phyloP scores from a whole-genome alignment of 2,888 invertebrate genomes.

The Lacanobia oleracea region DNA sequence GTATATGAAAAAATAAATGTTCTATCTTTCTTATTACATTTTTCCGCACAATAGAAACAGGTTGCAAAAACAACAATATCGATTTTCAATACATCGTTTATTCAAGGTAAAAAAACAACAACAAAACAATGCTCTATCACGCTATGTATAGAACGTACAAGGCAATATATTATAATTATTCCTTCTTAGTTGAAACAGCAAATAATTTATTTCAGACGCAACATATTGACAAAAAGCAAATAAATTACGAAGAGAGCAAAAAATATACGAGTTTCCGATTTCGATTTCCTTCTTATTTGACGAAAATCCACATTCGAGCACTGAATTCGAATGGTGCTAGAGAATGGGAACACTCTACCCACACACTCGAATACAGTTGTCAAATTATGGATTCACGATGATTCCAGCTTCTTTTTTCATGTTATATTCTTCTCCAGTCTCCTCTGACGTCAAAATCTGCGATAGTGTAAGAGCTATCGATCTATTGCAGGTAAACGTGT shows the following conservation, averaged over 20 bases:
- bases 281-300: slow-evolving; percentile 47
- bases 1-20: no score
- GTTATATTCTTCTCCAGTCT: slow-evolving; percentile 34
- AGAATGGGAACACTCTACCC: slow-evolving; percentile 90
- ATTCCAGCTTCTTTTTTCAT: slow-evolving; percentile 25
- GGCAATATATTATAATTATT: slow-evolving; percentile 5
- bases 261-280: neutral
- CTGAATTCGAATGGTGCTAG: slow-evolving; percentile 94
- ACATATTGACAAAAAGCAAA: slow-evolving; percentile 8
- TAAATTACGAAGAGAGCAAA: neutral
- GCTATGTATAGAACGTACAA: slow-evolving; percentile 17
- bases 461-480: slow-evolving; percentile 34
- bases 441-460: slow-evolving; percentile 14
- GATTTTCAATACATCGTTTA: slow-evolving; percentile 39
- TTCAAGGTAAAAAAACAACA: slow-evolving; percentile 48
- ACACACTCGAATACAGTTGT: slow-evolving; percentile 93
- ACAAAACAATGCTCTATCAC: slow-evolving; percentile 34
- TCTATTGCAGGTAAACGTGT: slow-evolving; percentile 54
- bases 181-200: neutral
- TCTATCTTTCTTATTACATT: neutral
- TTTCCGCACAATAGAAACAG: neutral
- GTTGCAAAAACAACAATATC: slow-evolving; percentile 25
- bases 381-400: slow-evolving; percentile 82
- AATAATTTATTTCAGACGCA: slow-evolving; percentile 1
- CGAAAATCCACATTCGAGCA: slow-evolving; percentile 87